Conservation (phyloP, 2,797 vertebrate species). For the Coracias cyanogaster region DNA sequence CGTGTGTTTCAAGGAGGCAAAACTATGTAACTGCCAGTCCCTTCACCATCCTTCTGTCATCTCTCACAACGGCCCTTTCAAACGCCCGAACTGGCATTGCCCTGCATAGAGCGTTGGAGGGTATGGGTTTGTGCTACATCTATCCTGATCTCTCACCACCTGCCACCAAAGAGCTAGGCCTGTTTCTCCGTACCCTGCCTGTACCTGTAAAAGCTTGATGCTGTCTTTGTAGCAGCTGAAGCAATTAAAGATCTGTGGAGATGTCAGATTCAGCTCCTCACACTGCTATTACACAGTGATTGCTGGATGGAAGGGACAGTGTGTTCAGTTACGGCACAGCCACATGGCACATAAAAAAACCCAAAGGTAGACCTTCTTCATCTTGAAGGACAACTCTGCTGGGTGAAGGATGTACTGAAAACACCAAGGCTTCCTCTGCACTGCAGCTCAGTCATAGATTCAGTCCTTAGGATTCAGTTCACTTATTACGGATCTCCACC, state of each 20-base stretch:
- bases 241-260: background rate
- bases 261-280: background rate
- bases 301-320: background rate
- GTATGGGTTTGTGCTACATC: accelerated
- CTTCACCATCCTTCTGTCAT: background rate
- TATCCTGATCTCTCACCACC: background rate
- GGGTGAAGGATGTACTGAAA: background rate
- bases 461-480: background rate
- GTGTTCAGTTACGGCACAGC: background rate
- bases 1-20: background rate
- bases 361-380: background rate
- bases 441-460: background rate
- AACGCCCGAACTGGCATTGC: background rate
- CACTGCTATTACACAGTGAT: accelerated
- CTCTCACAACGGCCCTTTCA: background rate
- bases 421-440: background rate
- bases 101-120: background rate
- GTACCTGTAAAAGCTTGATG: background rate
- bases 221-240: background rate
- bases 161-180: background rate
- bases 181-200: background rate
- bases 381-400: background rate
- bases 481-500: background rate
- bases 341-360: accelerated
- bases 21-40: background rate